Conservation (phyloP, 2,888 invertebrate genomes). For the Nomada lathburiana region DNA sequence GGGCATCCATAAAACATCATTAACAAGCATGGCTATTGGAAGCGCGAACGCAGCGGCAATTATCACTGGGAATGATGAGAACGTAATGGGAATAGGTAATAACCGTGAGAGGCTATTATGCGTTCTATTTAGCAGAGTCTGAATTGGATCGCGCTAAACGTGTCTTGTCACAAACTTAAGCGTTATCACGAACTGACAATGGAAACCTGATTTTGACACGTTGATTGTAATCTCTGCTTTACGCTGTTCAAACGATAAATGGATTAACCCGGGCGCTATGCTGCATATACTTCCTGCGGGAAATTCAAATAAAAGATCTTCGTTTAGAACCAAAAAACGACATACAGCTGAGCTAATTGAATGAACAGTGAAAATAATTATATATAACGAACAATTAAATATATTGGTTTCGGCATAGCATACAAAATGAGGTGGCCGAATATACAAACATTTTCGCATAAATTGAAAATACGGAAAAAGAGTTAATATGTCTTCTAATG, state of each 20-base stretch:
- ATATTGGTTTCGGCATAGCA: too few relatives aligned
- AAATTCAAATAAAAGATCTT: not conserved
- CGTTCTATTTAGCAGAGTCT: slow-evolving; percentile 33
- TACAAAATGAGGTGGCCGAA: too few relatives aligned
- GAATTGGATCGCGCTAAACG: slow-evolving; percentile 36
- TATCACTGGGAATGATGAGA: slow-evolving; percentile 53
- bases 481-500: too few relatives aligned
- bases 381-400: too few relatives aligned
- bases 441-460: too few relatives aligned
- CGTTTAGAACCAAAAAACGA: not conserved
- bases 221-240: not conserved
- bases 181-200: not conserved
- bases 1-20: slow-evolving; percentile 59
- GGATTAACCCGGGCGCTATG: not conserved
- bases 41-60: slow-evolving; percentile 39
- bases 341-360: too few relatives aligned
- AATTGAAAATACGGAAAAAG: too few relatives aligned
- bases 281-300: not conserved
- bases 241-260: not conserved
- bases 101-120: slow-evolving; percentile 45
- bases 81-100: slow-evolving; percentile 61
- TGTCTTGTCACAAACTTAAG: slow-evolving; percentile 26
- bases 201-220: not conserved
- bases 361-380: too few relatives aligned
- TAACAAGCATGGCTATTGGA: slow-evolving; percentile 36